A percentile compares a stretch with the other conserved stretches of the same genome.
Conservation (phyloP, 2,888 invertebrate genomes). For the Brenthis hecate region DNA sequence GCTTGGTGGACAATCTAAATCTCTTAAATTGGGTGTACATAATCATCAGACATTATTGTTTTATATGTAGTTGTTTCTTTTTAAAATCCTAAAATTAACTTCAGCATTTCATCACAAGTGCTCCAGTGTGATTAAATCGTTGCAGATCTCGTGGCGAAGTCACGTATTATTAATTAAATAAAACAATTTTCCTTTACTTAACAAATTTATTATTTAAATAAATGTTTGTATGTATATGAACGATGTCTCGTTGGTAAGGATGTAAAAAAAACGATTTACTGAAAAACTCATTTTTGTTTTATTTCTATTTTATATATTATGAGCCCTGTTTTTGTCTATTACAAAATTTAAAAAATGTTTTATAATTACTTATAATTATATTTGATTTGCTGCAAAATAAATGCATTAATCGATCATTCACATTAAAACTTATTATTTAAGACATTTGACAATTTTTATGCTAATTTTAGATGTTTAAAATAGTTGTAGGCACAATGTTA, state of each 20-base stretch:
- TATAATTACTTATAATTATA: too few species aligned
- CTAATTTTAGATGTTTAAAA: too few species aligned
- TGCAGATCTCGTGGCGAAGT: constrained; percentile 44
- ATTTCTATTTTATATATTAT: constrained; percentile 37
- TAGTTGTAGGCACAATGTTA: too few species aligned
- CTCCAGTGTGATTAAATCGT: constrained; percentile 37
- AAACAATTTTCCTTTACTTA: constrained; percentile 60
- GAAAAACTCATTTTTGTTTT: constrained; percentile 52
- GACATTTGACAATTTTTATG: too few species aligned
- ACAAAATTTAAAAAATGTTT: background rate
- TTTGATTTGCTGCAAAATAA: too few species aligned
- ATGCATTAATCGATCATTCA: too few species aligned
- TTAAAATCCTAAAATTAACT: background rate
- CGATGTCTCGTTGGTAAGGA: constrained; percentile 58
- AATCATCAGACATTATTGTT: too few species aligned
- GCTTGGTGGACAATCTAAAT: too few species aligned
- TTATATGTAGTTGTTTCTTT: background rate
- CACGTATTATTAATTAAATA: constrained; percentile 54
- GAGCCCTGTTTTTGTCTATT: background rate
- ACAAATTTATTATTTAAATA: constrained; percentile 65
- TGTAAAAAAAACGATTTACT: constrained; percentile 63
- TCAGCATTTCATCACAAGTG: constrained; percentile 19
- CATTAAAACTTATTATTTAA: too few species aligned
- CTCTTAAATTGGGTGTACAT: too few species aligned
- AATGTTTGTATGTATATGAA: constrained; percentile 67